phyloP scores from a whole-genome alignment of 1,140 invertebrate species.

The Propsilocerus akamusi region DNA sequence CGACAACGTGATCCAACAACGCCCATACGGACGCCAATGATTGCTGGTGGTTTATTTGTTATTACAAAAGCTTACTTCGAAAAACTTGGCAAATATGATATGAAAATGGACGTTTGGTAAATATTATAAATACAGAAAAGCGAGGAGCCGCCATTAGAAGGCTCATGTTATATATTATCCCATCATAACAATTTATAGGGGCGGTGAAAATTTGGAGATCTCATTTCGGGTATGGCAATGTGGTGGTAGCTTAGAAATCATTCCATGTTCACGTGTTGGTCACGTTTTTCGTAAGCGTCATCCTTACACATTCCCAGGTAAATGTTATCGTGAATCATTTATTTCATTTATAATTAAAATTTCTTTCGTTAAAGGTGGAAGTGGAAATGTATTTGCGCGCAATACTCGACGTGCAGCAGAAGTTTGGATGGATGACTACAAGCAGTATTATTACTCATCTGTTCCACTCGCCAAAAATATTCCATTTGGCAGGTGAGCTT shows the following conservation, averaged over 20 bases:
- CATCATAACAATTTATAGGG: constrained; percentile 11
- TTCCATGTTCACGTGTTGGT: constrained; percentile 77
- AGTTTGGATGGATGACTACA: constrained; percentile 94
- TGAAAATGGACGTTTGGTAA: constrained; percentile 91
- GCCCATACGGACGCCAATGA: constrained; percentile 78
- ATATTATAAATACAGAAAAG: constrained; percentile 79
- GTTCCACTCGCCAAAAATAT: constrained; percentile 74
- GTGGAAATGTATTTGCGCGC: constrained; percentile 73
- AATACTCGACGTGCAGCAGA: constrained; percentile 80
- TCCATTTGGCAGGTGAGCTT: constrained; percentile 75
- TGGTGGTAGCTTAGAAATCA: constrained; percentile 83
- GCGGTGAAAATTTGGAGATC: constrained; percentile 36
- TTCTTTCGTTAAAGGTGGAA: constrained; percentile 28
- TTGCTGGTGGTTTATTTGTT: constrained; percentile 86
- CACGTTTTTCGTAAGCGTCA: constrained; percentile 87
- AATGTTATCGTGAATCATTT: background rate
- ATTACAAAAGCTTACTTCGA: constrained; percentile 86
- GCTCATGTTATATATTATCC: background rate
- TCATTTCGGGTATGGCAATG: constrained; percentile 84
- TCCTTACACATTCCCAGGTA: constrained; percentile 85
- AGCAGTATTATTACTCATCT: constrained; percentile 75
- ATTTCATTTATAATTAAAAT: background rate
- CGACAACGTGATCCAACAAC: constrained; percentile 65
- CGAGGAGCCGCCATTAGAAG: too few species aligned
- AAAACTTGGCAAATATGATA: constrained; percentile 90